Conservation (phyloP, 2,888 invertebrate species). For the Cynaeus angustus region DNA sequence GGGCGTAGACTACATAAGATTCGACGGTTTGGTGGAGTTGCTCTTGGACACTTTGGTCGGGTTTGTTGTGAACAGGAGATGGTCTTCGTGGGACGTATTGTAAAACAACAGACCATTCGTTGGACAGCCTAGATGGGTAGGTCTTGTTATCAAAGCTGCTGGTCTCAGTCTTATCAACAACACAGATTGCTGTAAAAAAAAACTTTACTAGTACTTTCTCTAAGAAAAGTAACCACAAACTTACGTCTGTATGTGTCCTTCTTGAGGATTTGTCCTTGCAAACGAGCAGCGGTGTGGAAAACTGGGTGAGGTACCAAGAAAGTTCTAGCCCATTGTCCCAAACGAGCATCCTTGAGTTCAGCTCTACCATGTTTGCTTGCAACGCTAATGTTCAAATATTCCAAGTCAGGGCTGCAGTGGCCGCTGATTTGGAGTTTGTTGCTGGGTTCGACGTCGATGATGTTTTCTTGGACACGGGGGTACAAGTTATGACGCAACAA, state of each 20-base stretch:
- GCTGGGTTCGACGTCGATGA: slow-evolving; percentile 64
- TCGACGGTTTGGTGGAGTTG: slow-evolving; percentile 65
- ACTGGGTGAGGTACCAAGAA: slow-evolving; percentile 71
- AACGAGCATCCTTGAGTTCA: slow-evolving; percentile 71
- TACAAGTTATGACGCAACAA: slow-evolving; percentile 71
- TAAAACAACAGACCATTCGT: slow-evolving; percentile 78
- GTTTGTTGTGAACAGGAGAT: slow-evolving; percentile 61
- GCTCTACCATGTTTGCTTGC: slow-evolving; percentile 69
- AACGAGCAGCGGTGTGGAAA: slow-evolving; percentile 68
- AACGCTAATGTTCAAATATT: slow-evolving; percentile 72
- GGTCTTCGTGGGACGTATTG: slow-evolving; percentile 70
- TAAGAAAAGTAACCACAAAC: slow-evolving; percentile 61
- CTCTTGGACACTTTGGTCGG: slow-evolving; percentile 51
- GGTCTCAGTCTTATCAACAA: slow-evolving; percentile 74
- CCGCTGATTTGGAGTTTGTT: slow-evolving; percentile 72
- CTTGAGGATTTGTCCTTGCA: slow-evolving; percentile 58
- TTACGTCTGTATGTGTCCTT: slow-evolving; percentile 75
- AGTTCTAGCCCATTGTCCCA: slow-evolving; percentile 68
- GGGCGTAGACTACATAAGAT: slow-evolving; percentile 70
- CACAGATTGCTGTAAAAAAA: slow-evolving; percentile 71
- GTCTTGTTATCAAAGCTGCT: slow-evolving; percentile 80
- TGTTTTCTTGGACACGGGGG: slow-evolving; percentile 73
- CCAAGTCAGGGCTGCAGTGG: slow-evolving; percentile 71
- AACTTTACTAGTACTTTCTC: slow-evolving; percentile 13
- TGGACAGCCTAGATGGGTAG: slow-evolving; percentile 73